Percentiles rank a stretch among this genome's conserved stretches.
These are phyloP conservation scores for Phrynocephalus guinanensis DNA, from an alignment of 2,797 vertebrate species.

Conservation along the genomic window DNA sequence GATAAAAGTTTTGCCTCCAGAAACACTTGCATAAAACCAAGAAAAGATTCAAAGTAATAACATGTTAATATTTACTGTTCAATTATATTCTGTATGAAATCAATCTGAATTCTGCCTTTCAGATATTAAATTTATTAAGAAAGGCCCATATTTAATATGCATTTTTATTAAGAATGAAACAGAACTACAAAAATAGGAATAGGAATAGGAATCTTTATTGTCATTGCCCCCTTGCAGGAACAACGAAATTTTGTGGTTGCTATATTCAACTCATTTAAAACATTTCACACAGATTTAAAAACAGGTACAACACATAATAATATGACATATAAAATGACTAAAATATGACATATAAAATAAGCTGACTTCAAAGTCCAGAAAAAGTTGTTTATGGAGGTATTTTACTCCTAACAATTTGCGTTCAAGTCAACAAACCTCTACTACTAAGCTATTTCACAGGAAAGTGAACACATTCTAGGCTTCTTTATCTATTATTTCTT, in stretches of 20 bases:
- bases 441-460: background rate
- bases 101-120: conserved; percentile 14
- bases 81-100: conserved; percentile 32
- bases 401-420: background rate
- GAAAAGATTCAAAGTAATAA: background rate
- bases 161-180: background rate
- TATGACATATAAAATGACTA: no score
- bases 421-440: background rate
- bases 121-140: conserved; percentile 2
- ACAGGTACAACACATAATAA: no score
- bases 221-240: no score
- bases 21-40: background rate
- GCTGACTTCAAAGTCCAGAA: no score
- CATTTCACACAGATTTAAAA: no score
- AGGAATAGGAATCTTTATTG: no score
- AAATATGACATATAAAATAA: no score
- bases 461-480: background rate
- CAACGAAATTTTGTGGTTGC: no score
- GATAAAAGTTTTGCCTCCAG: background rate
- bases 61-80: conserved; percentile 6
- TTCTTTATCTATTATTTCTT: background rate
- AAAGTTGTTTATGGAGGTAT: background rate
- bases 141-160: no score
- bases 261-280: no score
- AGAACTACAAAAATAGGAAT: background rate